Conservation (phyloP, 2,888 invertebrate genomes). For the Didymodactylos carnosus region DNA sequence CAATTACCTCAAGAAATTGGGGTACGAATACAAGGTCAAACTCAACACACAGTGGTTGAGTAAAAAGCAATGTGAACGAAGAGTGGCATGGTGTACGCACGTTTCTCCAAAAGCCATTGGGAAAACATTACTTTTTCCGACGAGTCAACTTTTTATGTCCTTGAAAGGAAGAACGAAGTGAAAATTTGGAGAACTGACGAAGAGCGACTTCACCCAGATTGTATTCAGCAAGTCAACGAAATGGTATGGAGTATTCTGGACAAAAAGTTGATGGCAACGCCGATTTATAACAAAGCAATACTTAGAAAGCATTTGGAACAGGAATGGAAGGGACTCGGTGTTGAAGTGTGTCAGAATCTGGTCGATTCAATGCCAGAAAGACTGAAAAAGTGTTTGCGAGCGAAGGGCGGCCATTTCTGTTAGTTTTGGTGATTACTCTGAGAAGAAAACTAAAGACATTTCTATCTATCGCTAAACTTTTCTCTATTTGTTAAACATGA, state of each 20-base stretch:
- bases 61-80: neutral
- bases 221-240: neutral
- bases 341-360: neutral
- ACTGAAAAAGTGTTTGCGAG: too few species aligned
- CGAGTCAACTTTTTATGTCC: neutral
- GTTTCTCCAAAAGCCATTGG: neutral
- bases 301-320: neutral
- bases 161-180: neutral
- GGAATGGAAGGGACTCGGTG: neutral
- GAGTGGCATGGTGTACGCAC: neutral
- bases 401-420: too few species aligned
- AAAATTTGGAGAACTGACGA: neutral
- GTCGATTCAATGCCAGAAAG: neutral
- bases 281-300: neutral
- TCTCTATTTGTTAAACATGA: neutral
- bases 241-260: neutral
- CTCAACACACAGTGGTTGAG: neutral
- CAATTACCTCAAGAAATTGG: neutral
- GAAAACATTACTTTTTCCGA: neutral
- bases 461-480: neutral
- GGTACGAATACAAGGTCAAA: neutral
- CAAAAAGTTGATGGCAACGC: neutral
- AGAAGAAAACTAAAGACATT: neutral
- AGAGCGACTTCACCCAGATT: neutral
- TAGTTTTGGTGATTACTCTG: too few species aligned